Conservation (phyloP, 2,797 vertebrate species). For the Kryptopterus vitreolus region DNA sequence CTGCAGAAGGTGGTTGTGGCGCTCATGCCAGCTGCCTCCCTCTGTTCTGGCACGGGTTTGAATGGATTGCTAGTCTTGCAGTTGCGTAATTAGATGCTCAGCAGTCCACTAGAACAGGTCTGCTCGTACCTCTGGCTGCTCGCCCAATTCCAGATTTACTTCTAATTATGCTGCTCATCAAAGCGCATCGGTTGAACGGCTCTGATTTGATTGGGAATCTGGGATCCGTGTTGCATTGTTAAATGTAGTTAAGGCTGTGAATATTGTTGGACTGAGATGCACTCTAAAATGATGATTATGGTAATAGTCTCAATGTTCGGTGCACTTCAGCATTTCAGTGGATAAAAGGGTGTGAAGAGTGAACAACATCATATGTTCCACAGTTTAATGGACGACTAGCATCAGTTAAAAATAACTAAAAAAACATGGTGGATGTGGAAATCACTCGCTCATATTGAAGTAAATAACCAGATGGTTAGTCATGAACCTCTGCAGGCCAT, state of each 20-base stretch:
- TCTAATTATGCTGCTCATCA: conserved; percentile 31
- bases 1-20: conserved; percentile 7
- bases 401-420: neutral
- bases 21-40: conserved; percentile 46
- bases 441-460: conserved; percentile 2
- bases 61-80: conserved; percentile 54
- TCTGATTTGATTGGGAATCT: conserved; percentile 12
- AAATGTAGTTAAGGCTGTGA: neutral
- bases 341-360: neutral
- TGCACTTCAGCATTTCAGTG: neutral
- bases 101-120: conserved; percentile 48
- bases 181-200: conserved; percentile 5
- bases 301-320: neutral
- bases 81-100: conserved; percentile 55
- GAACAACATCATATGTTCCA: neutral
- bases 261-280: neutral
- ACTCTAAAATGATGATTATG: neutral
- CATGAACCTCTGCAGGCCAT: conserved; percentile 25
- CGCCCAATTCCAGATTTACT: conserved; percentile 34
- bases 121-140: conserved; percentile 42
- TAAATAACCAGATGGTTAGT: conserved; percentile 25
- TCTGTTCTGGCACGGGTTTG: conserved; percentile 39
- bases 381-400: neutral
- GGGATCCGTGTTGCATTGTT: neutral
- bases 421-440: conserved; percentile 1